Evolutionary conservation across 2,888 invertebrate species (phyloP).

Genomic region (Himalopsyche kuldschensis): DNA sequence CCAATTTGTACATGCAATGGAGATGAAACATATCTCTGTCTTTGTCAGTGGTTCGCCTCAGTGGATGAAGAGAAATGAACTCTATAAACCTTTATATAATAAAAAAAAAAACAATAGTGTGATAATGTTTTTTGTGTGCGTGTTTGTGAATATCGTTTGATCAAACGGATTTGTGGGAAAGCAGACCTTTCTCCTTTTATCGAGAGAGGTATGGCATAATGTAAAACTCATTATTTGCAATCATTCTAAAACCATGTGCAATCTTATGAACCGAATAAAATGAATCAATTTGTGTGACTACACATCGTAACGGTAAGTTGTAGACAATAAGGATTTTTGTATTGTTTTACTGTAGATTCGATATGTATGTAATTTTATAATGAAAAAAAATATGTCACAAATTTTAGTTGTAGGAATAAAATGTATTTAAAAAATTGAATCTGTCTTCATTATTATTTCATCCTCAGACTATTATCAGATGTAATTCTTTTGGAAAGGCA

Average conservation of each 20-base stretch:
- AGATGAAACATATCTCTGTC: slow-evolving; percentile 16
- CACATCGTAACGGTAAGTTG: neutral
- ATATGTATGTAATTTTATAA: neutral
- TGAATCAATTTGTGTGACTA: neutral
- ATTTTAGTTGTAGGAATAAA: neutral
- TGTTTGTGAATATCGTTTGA: neutral
- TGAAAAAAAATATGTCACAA: neutral
- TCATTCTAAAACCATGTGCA: neutral
- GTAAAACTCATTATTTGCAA: neutral
- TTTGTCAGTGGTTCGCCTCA: slow-evolving; percentile 36
- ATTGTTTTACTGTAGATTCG: neutral
- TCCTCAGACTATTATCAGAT: no score
- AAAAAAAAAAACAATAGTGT: neutral
- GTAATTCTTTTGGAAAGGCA: no score
- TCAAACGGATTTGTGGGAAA: neutral
- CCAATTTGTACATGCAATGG: neutral
- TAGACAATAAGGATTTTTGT: neutral
- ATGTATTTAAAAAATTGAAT: neutral
- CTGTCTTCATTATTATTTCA: no score
- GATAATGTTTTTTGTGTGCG: neutral
- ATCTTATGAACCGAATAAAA: neutral
- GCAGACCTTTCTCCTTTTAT: neutral
- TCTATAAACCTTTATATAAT: neutral
- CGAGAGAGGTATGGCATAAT: neutral
- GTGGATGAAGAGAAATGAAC: neutral